Evolutionary conservation across 37 sponge, comb jelly and placozoan genomes (phyloP), one percentile per base, ranked within the genome.

Genomic region (Ianthella basta): DNA sequence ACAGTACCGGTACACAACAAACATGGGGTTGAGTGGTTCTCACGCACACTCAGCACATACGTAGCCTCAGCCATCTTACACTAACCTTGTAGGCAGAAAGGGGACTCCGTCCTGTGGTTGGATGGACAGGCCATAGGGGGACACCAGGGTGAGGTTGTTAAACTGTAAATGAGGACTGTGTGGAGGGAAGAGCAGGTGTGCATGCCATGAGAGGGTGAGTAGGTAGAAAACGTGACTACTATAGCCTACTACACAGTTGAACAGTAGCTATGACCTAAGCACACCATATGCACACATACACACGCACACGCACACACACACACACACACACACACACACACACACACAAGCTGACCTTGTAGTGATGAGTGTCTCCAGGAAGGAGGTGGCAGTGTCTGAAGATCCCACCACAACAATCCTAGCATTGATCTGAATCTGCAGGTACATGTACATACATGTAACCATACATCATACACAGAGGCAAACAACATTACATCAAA

Each of bases 331-430:
- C 25, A 50, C 65, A 63, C 24, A 27, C 50, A 44, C 50, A 44
- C 3, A 44, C 50, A 44, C 69, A 44, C 14, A 66, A 57, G 38
- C 60, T 25, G 18, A 67, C 44, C 10, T 53, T 41, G 78, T 18
- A 55, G 64, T 60, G 25, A 94, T 60, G 20, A 97, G 89, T 27
- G 87, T 70, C 80, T 97, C 96, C 64, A 99, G 92, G 55, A 91
- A 77, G 23, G 97, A 81, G 39, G 95, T 79, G 23, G 87, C 83
- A 41, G 92, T 93, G 84, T 99, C 97, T 30, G 94, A 93, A 0
- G 96, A 92, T 25, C 99, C 99, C 29, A 99, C 97, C 18, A 99
- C 88, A 59, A 99, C 96, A 60, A 99, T 88, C 0, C 99, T 56
- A 68, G 88, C 35, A 83, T 98, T 98, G 24, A 98, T 63, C 35